Evolutionary conservation across 37 sponge, comb jelly and placozoan species (phyloP).

Genomic region (Halichondria panicea): DNA sequence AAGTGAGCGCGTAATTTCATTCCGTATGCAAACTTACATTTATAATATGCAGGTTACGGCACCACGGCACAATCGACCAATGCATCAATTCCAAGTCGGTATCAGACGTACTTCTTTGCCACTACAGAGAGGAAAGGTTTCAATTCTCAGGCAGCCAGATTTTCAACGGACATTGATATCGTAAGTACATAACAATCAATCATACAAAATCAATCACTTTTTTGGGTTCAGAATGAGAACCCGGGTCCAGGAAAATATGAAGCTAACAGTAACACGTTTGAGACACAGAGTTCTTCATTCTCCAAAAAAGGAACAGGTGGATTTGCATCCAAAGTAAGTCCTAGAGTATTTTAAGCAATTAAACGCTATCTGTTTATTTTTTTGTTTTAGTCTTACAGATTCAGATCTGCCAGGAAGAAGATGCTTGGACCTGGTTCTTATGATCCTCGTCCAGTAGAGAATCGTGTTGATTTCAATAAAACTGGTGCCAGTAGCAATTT

Average conservation of each 20-base stretch:
- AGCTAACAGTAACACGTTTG: background rate
- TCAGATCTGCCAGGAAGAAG: background rate
- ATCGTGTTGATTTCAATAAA: conserved; percentile 15
- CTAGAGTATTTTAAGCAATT: background rate
- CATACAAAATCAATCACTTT: background rate
- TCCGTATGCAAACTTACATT: too few species aligned
- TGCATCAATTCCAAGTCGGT: conserved; percentile 88
- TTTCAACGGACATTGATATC: conserved; percentile 32
- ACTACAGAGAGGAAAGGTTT: conserved; percentile 82
- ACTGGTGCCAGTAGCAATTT: conserved; percentile 54
- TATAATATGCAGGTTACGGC: too few species aligned
- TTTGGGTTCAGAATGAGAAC: conserved; percentile 45
- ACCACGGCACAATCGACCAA: conserved; percentile 70
- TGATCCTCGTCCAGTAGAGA: conserved; percentile 16
- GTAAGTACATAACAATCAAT: conserved; percentile 26
- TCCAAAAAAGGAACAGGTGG: conserved; percentile 74
- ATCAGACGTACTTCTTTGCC: conserved; percentile 73
- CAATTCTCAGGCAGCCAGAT: conserved; percentile 70
- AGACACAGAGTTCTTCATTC: conserved; percentile 11
- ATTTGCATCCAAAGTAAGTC: conserved; percentile 82
- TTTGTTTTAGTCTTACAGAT: conserved; percentile 41
- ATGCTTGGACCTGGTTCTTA: conserved; percentile 52
- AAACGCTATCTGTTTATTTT: background rate
- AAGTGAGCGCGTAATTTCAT: too few species aligned
- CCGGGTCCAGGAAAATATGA: conserved; percentile 82